A percentile compares a stretch with the other conserved stretches of the same genome.
phyloP scores from a whole-genome alignment of 1,140 invertebrate genomes.

The Drosophila pectinifera region DNA sequence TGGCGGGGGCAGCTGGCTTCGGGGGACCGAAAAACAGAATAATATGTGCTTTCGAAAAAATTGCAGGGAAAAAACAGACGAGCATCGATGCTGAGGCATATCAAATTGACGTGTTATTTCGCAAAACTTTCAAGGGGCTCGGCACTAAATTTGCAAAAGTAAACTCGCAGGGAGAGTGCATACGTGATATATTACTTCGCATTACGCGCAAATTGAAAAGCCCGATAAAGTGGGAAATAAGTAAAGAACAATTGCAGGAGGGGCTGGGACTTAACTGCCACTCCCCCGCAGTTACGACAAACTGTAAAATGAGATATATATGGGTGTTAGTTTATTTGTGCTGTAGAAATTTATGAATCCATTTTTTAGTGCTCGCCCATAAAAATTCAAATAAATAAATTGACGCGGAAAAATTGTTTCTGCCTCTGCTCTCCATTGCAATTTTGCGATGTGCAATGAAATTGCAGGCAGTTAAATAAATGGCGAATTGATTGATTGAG shows the following conservation, averaged over 20 bases:
- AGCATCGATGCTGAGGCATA: conserved; percentile 58
- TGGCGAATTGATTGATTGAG: conserved; percentile 65
- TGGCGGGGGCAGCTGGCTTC: neutral
- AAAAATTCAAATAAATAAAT: conserved; percentile 49
- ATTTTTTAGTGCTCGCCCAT: conserved; percentile 41
- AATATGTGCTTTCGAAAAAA: conserved; percentile 40
- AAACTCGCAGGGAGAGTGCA: conserved; percentile 46
- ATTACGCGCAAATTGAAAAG: conserved; percentile 72
- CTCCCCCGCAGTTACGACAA: conserved; percentile 29
- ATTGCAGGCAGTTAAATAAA: conserved; percentile 61
- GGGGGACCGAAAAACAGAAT: conserved; percentile 12
- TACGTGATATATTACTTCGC: conserved; percentile 72
- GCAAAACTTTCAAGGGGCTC: conserved; percentile 41
- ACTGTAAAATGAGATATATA: conserved; percentile 42
- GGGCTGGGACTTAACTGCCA: conserved; percentile 30
- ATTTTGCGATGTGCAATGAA: conserved; percentile 41
- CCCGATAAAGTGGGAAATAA: conserved; percentile 40
- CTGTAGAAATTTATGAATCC: conserved; percentile 42
- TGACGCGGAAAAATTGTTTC: conserved; percentile 14
- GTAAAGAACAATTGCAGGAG: conserved; percentile 17
- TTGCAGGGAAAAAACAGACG: conserved; percentile 5
- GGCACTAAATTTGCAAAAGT: conserved; percentile 66
- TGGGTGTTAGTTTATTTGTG: conserved; percentile 45
- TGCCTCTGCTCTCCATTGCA: conserved; percentile 23
- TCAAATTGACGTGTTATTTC: conserved; percentile 72